Evolutionary conservation across 2,797 vertebrate genomes (phyloP).

Genomic region (Pangasius krempfi): DNA sequence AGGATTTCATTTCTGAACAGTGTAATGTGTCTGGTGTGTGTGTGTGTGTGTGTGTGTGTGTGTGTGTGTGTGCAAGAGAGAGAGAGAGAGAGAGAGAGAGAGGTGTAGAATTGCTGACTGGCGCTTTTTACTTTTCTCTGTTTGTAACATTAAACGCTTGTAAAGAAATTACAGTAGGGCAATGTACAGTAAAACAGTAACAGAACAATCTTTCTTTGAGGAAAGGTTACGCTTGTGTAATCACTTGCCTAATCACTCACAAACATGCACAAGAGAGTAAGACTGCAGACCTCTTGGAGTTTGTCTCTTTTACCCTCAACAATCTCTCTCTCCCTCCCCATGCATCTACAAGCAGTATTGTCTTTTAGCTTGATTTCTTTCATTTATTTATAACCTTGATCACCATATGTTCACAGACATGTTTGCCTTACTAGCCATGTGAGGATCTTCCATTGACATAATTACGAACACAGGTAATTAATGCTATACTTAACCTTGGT

Average conservation of each 20-base stretch:
- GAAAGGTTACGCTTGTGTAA: conserved; percentile 17
- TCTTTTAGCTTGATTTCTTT: conserved; percentile 26
- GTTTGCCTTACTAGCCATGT: background rate
- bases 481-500: background rate
- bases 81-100: conserved; percentile 12
- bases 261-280: conserved; percentile 47
- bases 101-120: conserved; percentile 22
- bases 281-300: conserved; percentile 32
- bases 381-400: conserved; percentile 41
- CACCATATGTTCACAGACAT: background rate
- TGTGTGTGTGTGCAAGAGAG: background rate
- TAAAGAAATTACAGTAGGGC: conserved; percentile 32
- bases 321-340: background rate
- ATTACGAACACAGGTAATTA: background rate
- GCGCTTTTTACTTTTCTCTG: conserved; percentile 1
- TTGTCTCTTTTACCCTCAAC: conserved; percentile 13
- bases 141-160: conserved; percentile 19
- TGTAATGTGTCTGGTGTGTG: conserved; percentile 37
- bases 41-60: conserved; percentile 26
- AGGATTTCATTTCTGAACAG: conserved; percentile 66
- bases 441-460: background rate
- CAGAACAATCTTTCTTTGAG: conserved; percentile 35
- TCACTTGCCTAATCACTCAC: conserved; percentile 23
- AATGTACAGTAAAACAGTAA: conserved; percentile 6
- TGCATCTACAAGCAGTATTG: background rate